Evolutionary conservation across 2,888 invertebrate genomes (phyloP).

Genomic region (Athalia cordata): DNA sequence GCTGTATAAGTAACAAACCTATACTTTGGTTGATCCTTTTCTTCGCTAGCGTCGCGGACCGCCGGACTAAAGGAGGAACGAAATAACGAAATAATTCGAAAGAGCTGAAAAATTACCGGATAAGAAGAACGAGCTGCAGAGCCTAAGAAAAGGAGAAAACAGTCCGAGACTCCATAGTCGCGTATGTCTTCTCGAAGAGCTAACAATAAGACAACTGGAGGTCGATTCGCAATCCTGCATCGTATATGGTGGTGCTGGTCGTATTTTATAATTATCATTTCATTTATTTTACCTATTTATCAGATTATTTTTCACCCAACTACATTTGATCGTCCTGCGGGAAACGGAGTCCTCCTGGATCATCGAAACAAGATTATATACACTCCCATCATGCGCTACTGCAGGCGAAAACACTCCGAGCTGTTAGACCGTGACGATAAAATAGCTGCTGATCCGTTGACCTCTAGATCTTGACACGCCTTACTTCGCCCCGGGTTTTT

Average conservation of each 20-base stretch:
- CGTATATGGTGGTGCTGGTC: too few species aligned
- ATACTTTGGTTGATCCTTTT: conserved; percentile 44
- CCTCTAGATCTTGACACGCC: neutral
- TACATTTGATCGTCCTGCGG: too few species aligned
- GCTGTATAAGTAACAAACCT: conserved; percentile 47
- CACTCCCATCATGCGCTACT: too few species aligned
- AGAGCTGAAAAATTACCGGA: too few species aligned
- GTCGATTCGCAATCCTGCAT: too few species aligned
- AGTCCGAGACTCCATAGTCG: neutral
- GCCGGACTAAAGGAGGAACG: conserved; percentile 18
- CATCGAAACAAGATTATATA: too few species aligned
- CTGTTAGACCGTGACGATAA: conserved; percentile 29
- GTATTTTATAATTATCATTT: too few species aligned
- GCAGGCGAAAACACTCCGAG: neutral
- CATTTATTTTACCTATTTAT: too few species aligned
- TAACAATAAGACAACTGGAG: too few species aligned
- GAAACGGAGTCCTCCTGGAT: too few species aligned
- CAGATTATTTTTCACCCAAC: too few species aligned
- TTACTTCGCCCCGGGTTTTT: neutral
- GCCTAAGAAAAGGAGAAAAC: neutral
- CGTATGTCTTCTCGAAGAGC: neutral
- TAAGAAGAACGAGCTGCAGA: too few species aligned
- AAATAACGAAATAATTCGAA: neutral
- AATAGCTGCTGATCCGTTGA: conserved; percentile 23
- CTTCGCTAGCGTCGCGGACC: conserved; percentile 36